Base-by-base conservation (phyloP, 2,113 vertebrate species). In the rabbit (Oryctolagus cuniculus) region DNA sequence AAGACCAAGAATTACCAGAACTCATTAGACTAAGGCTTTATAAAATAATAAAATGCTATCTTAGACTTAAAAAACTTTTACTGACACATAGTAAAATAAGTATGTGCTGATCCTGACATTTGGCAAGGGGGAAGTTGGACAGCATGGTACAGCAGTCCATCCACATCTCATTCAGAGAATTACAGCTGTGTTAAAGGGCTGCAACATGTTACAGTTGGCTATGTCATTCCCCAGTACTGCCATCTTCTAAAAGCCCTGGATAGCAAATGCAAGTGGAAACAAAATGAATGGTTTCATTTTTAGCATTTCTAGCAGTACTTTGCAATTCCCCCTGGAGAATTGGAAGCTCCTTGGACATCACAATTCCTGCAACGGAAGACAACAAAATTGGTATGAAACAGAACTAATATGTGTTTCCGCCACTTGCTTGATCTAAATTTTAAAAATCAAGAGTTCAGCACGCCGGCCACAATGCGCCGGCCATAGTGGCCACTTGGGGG, bases 1-100 rank as follows among this genome's bases (percentile, higher is more conserved):
- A 83, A 95, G n/a, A 87, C 12, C 58, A 93, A 89, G 84, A 87
- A 95, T 55, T 67, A 66, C 29, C 73, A 86, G 44, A 86, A 73
- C 36, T 49, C 64, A 74, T 3, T 49, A 86, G 61, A 82, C 11
- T 34, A 69, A 84, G 22, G 38, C 29, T 91, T 95, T 81, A 34
- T 67, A 27, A 89, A 82, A 67, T 82, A 61, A 79, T 66, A 73
- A 44, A 21, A 55, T n/a, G 36, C 22, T 17, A n/a, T 72, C 27
- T 19, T 58, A 61, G n/a, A 38, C 6, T 25, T 89, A 38, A 19
- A 91, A 49, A 85, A 63, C 38, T 49, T 87, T 93, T 27, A 69
- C 25, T 87, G 75, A n/a, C 25, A 63, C 36, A 83, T 10, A n/a
- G 61, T 81, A 10, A 79, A 21, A 27, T 21, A 67, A 85, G 22